phyloP scores from a whole-genome alignment of 1,140 invertebrate species.

The Notospermus geniculatus region DNA sequence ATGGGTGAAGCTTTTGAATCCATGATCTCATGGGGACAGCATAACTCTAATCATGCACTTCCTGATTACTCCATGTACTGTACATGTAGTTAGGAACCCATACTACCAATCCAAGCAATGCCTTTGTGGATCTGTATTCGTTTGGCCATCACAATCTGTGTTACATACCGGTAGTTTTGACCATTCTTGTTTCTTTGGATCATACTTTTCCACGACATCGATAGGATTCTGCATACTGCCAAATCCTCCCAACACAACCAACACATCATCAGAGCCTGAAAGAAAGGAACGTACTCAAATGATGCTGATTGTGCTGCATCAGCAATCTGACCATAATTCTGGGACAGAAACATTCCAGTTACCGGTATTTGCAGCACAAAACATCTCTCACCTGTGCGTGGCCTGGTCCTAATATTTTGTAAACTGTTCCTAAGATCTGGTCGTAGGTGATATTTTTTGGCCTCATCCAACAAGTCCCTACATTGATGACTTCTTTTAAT shows the following conservation, averaged over 20 bases:
- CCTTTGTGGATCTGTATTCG: too few relatives aligned
- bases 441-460: conserved; percentile 47
- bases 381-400: conserved; percentile 42
- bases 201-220: conserved; percentile 48
- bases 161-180: conserved; percentile 38
- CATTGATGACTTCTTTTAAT: conserved; percentile 41
- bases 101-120: too few relatives aligned
- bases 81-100: too few relatives aligned
- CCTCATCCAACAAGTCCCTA: conserved; percentile 48
- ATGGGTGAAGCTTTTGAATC: too few relatives aligned
- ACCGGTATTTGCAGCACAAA: not conserved
- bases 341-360: not conserved
- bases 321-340: not conserved
- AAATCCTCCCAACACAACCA: conserved; percentile 49
- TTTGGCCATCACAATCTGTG: too few relatives aligned
- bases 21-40: too few relatives aligned
- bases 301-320: too few relatives aligned
- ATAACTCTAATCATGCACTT: too few relatives aligned
- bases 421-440: conserved; percentile 43
- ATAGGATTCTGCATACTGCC: conserved; percentile 47
- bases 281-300: conserved; percentile 4
- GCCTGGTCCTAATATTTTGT: conserved; percentile 34
- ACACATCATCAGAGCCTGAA: conserved; percentile 42
- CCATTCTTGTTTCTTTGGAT: conserved; percentile 46
- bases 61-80: too few relatives aligned